Evolutionary conservation across 2,888 invertebrate genomes (phyloP).

Genomic region (Escarpia spicata): DNA sequence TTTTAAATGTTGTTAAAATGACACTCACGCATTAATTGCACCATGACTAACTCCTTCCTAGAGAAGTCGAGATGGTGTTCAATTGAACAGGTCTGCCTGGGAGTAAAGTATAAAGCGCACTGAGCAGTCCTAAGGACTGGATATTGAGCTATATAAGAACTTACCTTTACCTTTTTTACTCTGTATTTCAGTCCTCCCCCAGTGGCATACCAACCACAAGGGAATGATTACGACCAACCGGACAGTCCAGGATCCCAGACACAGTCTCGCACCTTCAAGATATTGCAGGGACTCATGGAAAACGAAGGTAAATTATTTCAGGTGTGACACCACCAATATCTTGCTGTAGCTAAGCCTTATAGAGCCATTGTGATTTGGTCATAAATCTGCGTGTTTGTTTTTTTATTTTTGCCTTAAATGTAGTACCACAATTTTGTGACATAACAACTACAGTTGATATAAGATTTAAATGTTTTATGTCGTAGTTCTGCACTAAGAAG

Average conservation of each 20-base stretch:
- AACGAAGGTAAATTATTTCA: constrained; percentile 31
- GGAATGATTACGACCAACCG: background rate
- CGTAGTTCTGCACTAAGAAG: background rate
- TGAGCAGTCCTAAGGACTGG: too few species aligned
- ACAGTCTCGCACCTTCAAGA: constrained; percentile 36
- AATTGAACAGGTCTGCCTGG: too few species aligned
- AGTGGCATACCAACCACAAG: background rate
- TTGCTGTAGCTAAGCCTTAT: background rate
- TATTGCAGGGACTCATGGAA: constrained; percentile 33
- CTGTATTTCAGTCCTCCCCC: background rate
- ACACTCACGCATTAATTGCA: too few species aligned
- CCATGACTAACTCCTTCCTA: too few species aligned
- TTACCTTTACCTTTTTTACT: background rate
- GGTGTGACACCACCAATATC: background rate
- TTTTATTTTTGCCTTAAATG: background rate
- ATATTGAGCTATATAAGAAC: too few species aligned
- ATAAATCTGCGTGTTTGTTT: background rate
- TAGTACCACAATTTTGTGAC: background rate
- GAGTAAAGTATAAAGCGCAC: too few species aligned
- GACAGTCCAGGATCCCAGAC: constrained; percentile 13
- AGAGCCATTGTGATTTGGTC: background rate
- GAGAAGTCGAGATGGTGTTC: too few species aligned
- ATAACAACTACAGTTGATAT: background rate
- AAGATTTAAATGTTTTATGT: background rate
- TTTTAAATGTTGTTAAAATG: background rate